A percentile compares a stretch with the other conserved stretches of the same genome.
Evolutionary conservation across 1,140 invertebrate species (phyloP).

Genomic region (Drosophila nebulosa): DNA sequence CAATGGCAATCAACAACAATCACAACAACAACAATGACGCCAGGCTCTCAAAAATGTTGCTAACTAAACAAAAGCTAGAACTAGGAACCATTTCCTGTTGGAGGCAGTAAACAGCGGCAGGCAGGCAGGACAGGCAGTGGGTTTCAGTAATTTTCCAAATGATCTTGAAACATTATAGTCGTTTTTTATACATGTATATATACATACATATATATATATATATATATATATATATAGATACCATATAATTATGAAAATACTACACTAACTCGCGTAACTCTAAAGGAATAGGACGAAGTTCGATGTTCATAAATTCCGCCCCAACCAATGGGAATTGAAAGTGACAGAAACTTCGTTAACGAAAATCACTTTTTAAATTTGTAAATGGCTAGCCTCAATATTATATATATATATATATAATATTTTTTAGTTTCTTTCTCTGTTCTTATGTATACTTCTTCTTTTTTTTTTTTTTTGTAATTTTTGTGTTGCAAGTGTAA

Average conservation of each 20-base stretch:
- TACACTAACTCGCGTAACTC: constrained; percentile 45
- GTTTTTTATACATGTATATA: constrained; percentile 63
- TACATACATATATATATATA: constrained; percentile 44
- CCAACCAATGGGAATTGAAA: too few species aligned
- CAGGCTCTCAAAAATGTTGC: constrained; percentile 28
- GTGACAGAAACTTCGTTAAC: neutral
- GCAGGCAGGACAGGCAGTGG: constrained; percentile 37
- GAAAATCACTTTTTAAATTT: neutral
- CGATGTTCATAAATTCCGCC: too few species aligned
- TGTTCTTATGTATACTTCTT: neutral
- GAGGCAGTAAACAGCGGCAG: neutral
- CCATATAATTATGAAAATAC: constrained; percentile 38
- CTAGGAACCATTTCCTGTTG: neutral
- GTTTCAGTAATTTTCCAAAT: constrained; percentile 77
- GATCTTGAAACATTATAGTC: constrained; percentile 80
- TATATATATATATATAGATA: constrained; percentile 38
- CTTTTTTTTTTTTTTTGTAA: too few species aligned
- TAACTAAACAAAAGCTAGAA: neutral
- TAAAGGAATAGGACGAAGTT: neutral
- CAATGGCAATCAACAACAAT: constrained; percentile 20
- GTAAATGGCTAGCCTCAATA: neutral
- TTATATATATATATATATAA: neutral
- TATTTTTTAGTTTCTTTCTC: neutral
- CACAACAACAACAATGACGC: constrained; percentile 48
- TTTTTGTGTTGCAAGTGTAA: neutral